These are phyloP conservation scores for Ceratoteleas bidentatus DNA, from an alignment of 1,140 invertebrate species.

Conservation along the genomic window DNA sequence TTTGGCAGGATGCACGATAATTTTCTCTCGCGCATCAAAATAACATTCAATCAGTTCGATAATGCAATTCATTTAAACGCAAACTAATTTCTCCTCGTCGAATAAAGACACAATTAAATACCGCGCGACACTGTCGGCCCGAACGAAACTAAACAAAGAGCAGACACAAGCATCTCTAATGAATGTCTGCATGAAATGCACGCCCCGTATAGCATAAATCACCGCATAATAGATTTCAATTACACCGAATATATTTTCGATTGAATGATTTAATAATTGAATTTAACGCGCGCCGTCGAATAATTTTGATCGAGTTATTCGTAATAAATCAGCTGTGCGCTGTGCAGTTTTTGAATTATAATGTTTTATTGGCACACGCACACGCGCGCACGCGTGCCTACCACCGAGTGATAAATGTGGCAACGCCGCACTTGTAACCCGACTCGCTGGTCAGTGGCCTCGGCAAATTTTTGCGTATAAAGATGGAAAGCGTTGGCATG, in stretches of 20 bases:
- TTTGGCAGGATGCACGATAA: too few relatives aligned
- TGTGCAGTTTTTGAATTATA: conserved; percentile 34
- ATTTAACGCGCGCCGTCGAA: conserved; percentile 16
- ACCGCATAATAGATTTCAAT: conserved; percentile 21
- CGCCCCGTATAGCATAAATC: conserved; percentile 12
- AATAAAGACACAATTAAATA: background rate
- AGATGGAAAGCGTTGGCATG: conserved; percentile 7
- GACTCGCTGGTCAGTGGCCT: conserved; percentile 22
- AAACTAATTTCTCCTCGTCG: background rate
- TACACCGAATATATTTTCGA: conserved; percentile 16
- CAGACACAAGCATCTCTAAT: background rate
- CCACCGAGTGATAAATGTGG: conserved; percentile 21
- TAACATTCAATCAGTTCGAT: too few relatives aligned
- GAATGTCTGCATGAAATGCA: background rate
- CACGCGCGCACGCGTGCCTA: too few relatives aligned
- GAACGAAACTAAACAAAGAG: background rate
- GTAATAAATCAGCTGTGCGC: conserved; percentile 21
- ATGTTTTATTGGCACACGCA: conserved; percentile 9
- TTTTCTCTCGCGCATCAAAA: too few relatives aligned
- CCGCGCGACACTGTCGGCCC: background rate
- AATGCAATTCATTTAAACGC: too few relatives aligned
- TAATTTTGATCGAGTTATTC: conserved; percentile 32
- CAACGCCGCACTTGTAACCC: conserved; percentile 21
- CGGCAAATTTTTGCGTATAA: conserved; percentile 27
- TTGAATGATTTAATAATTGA: conserved; percentile 30